phyloP scores from a whole-genome alignment of 1,140 invertebrate genomes.

The Formica exsecta region DNA sequence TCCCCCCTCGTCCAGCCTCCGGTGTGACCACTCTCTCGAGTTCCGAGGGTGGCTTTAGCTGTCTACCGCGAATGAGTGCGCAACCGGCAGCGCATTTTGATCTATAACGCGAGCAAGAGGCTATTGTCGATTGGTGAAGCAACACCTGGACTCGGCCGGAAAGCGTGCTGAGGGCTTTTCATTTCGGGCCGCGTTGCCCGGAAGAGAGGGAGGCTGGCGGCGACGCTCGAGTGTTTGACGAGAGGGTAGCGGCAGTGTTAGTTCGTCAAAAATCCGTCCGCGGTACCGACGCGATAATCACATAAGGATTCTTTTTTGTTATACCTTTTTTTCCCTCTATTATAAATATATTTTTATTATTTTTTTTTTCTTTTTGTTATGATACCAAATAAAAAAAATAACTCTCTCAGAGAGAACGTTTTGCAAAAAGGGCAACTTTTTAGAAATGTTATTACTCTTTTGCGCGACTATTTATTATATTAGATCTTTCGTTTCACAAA shows the following conservation, averaged over 20 bases:
- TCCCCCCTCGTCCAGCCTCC: neutral
- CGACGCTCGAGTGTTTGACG: constrained; percentile 26
- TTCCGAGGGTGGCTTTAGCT: constrained; percentile 58
- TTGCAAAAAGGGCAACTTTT: neutral
- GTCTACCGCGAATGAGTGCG: constrained; percentile 61
- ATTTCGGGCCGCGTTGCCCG: constrained; percentile 60
- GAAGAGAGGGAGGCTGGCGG: constrained; percentile 33
- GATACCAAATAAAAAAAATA: neutral
- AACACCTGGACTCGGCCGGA: constrained; percentile 77
- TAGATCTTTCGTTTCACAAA: neutral
- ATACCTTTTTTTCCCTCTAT: neutral
- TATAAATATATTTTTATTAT: neutral
- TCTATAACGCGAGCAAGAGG: constrained; percentile 56
- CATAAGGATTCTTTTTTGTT: neutral
- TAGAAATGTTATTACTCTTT: neutral
- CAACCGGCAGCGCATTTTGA: constrained; percentile 61
- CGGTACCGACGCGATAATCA: constrained; percentile 27
- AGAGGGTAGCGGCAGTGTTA: constrained; percentile 27
- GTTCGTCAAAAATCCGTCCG: constrained; percentile 25
- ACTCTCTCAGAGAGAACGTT: neutral
- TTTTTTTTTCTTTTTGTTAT: neutral
- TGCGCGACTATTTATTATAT: neutral
- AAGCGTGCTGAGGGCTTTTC: constrained; percentile 75
- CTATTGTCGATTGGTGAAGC: constrained; percentile 65
- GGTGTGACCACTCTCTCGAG: constrained; percentile 37